Percentiles rank a stretch among this genome's conserved stretches.
phyloP scores from a whole-genome alignment of 2,797 vertebrate species.

The Neoniphon sammara region DNA sequence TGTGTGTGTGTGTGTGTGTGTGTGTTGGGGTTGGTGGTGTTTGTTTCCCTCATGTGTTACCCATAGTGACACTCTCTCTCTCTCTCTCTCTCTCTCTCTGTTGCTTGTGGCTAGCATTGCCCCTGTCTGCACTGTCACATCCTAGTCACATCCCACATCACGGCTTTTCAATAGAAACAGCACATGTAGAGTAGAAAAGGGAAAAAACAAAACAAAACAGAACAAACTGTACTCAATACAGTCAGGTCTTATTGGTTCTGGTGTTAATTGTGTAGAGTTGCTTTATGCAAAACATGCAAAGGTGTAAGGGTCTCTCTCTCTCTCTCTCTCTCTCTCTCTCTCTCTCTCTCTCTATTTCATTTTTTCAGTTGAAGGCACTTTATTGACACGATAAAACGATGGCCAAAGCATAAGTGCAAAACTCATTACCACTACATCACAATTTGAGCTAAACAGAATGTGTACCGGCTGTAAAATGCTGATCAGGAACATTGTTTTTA shows the following conservation, averaged over 20 bases:
- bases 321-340: too few species aligned
- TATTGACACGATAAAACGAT: neutral
- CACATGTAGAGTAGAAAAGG: too few species aligned
- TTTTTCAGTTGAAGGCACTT: neutral
- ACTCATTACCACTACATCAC: neutral
- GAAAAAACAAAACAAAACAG: too few species aligned
- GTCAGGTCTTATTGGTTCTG: too few species aligned
- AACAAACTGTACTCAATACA: too few species aligned
- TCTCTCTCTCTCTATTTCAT: neutral
- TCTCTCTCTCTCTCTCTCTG: too few species aligned
- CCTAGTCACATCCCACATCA: too few species aligned
- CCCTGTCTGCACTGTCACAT: conserved; percentile 20
- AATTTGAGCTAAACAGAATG: neutral
- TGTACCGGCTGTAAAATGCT: neutral
- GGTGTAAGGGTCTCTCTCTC: too few species aligned
- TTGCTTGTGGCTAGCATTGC: conserved; percentile 27
- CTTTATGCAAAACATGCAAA: too few species aligned
- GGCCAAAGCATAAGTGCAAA: neutral
- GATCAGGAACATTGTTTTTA: neutral
- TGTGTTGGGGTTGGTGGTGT: neutral
- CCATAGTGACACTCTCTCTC: conserved; percentile 2
- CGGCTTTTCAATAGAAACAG: too few species aligned
- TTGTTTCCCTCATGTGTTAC: neutral
- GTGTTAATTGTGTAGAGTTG: too few species aligned
- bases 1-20: conserved; percentile 4